Percentiles rank a stretch among this genome's conserved stretches.
Conservation (phyloP, 2,113 vertebrate species). For the Steatornis caripensis region DNA sequence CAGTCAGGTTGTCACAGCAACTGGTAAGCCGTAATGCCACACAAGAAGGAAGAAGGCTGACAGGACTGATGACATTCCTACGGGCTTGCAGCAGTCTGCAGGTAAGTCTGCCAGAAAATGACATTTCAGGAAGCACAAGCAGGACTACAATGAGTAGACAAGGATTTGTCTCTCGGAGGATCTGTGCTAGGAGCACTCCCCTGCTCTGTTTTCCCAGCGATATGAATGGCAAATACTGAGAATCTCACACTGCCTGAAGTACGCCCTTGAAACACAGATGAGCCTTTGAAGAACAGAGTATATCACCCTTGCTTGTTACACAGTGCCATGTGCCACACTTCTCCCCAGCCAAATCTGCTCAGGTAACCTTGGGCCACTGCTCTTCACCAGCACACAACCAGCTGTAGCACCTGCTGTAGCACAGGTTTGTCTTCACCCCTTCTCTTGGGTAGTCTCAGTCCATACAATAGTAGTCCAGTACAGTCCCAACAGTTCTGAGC, state of each 20-base stretch:
- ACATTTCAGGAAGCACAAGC: background rate
- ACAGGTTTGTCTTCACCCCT: background rate
- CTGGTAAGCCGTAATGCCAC: background rate
- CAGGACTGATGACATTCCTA: background rate
- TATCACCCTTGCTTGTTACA: background rate
- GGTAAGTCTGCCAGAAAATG: background rate
- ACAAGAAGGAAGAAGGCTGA: background rate
- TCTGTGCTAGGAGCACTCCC: background rate
- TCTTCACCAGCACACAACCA: background rate
- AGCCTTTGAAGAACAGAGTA: background rate
- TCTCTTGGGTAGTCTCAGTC: background rate
- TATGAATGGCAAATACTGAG: background rate
- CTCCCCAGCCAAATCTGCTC: background rate
- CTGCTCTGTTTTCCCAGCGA: background rate
- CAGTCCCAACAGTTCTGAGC: background rate
- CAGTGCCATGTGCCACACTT: background rate
- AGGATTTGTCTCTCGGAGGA: background rate
- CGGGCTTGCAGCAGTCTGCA: background rate
- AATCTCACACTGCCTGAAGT: background rate
- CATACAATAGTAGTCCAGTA: background rate
- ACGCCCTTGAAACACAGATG: background rate
- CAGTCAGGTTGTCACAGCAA: background rate
- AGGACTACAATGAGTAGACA: background rate
- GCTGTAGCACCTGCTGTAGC: background rate
- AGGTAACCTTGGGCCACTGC: background rate